Percentiles rank a stretch among this genome's conserved stretches.
Conservation (phyloP, 2,797 vertebrate genomes). For the Cephalopachus bancanus region DNA sequence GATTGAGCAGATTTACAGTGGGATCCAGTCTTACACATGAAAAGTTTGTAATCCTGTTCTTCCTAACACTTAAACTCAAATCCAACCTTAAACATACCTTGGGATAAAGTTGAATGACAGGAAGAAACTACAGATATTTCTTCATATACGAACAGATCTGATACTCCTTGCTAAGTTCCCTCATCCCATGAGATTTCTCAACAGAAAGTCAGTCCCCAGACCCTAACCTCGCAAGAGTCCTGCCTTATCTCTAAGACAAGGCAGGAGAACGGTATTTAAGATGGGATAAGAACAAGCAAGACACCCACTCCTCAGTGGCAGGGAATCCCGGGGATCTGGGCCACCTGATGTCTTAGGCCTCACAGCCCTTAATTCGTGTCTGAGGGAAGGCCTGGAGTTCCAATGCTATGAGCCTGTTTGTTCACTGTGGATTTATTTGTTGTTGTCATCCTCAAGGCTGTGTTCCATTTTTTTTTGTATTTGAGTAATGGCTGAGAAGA, state of each 20-base stretch:
- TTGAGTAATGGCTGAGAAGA: neutral
- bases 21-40: neutral
- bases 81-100: conserved; percentile 42
- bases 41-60: neutral
- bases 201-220: neutral
- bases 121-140: neutral
- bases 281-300: neutral
- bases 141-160: neutral
- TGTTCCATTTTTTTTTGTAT: conserved; percentile 1
- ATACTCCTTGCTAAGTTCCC: neutral
- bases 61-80: conserved; percentile 24
- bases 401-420: neutral
- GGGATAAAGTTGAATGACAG: neutral
- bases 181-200: neutral
- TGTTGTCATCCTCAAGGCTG: neutral
- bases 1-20: conserved; percentile 21
- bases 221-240: neutral
- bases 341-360: neutral
- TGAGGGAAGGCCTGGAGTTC: neutral
- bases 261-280: neutral
- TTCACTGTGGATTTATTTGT: conserved; percentile 23
- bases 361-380: neutral
- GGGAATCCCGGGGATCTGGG: neutral
- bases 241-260: neutral
- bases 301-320: neutral